Base-by-base conservation (phyloP, 64 coral and sea anemone species). In the Actinia equina region DNA sequence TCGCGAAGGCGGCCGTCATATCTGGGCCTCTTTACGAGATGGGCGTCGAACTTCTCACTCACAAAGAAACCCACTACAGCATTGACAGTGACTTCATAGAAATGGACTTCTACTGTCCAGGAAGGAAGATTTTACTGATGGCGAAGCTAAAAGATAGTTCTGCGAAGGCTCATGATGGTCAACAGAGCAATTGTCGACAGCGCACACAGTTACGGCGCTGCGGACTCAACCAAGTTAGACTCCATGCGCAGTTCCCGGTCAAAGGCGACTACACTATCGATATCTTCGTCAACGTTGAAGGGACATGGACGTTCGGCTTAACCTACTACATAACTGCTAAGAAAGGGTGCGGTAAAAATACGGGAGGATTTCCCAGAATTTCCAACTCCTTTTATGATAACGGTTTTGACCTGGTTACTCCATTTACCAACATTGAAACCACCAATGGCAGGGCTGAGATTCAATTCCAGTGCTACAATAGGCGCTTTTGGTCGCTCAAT, bases 81-180 rank as follows among this genome's bases (percentile, higher is more conserved):
- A 77, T 82, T 18, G 84, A 86, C 26, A 77, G 77, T 53, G 90
- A 92, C 23, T 52, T 51, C 26, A 87, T 92, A 20, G 85, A 92
- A 54, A 92, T 92, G 77, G 86, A 85, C 51, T 92, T 92, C 52
- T 92, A 83, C n/a, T 86, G 58, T 4, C 45, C 59, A 4, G 90
- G 86, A 43, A 53, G 59, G 44, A 85, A 85, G 20, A 83, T 79
- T 2, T 44, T 87, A n/a, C 49, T 92, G 15, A 92, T 87, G 79
- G 90, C 84, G 9, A 86, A 87, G 2, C n/a, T 92, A 0, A 92
- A 92, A 43, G 80, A 27, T 49, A 51, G 85, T 45, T 52, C 56
- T 51, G 41, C 85, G 45, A 0, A 83, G 80, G 30, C 55, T 44
- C 17, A 52, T 20, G 23, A 27, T 74, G 69, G 69, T 74, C 55